Percentiles rank a stretch among this genome's conserved stretches.
Conservation (phyloP, 2,888 invertebrate genomes). For the Chironomus riparius region DNA sequence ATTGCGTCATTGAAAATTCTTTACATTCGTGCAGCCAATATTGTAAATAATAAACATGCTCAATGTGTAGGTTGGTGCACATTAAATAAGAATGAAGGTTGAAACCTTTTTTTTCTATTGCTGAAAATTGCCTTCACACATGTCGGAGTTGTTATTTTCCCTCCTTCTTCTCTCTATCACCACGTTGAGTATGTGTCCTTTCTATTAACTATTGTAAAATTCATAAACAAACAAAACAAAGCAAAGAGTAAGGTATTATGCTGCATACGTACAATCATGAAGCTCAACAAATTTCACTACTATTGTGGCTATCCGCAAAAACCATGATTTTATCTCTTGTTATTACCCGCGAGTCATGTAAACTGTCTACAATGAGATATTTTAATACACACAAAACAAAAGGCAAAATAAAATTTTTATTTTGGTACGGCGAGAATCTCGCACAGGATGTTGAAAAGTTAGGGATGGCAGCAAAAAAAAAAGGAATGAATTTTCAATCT, state of each 20-base stretch:
- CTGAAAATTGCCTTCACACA: not conserved
- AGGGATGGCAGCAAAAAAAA: not conserved
- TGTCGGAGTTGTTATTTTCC: not conserved
- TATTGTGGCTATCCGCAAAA: too few species aligned
- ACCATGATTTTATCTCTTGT: too few species aligned
- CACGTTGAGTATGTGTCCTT: too few species aligned
- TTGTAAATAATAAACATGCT: not conserved
- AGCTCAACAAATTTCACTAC: too few species aligned
- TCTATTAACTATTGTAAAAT: not conserved
- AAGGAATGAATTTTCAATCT: too few species aligned
- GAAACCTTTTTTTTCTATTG: not conserved
- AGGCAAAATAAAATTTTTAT: too few species aligned
- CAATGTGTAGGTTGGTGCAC: not conserved
- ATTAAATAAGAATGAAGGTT: constrained; percentile 1
- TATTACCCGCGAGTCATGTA: not conserved
- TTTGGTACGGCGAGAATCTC: too few species aligned
- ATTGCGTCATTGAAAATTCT: too few species aligned
- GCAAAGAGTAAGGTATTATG: not conserved
- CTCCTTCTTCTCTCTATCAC: not conserved
- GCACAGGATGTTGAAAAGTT: too few species aligned
- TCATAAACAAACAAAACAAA: not conserved
- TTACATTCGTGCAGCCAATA: not conserved
- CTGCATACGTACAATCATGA: too few species aligned
- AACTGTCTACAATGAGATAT: not conserved
- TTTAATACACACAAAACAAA: not conserved